phyloP scores from a whole-genome alignment of 2,888 invertebrate genomes.

The Rotaria macrura region DNA sequence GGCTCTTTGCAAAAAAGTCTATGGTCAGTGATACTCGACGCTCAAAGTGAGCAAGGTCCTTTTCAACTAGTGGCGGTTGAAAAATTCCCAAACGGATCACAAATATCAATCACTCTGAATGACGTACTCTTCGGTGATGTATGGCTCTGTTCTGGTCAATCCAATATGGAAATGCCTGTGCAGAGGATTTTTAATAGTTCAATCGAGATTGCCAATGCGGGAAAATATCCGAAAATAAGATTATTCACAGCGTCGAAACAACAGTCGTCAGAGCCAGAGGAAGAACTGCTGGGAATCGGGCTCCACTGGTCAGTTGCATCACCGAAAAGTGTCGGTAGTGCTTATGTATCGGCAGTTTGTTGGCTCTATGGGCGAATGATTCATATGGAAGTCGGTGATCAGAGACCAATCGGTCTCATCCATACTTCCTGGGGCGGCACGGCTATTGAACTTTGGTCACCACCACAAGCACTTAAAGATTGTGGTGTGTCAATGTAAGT shows the following conservation, averaged over 20 bases:
- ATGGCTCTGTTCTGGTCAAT: conserved; percentile 27
- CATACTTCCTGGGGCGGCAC: conserved; percentile 41
- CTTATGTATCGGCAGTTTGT: conserved; percentile 43
- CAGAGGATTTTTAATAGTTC: background rate
- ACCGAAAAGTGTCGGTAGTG: conserved; percentile 25
- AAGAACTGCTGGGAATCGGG: background rate
- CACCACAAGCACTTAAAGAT: conserved; percentile 39
- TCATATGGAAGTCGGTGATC: conserved; percentile 37
- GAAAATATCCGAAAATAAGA: background rate
- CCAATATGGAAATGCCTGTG: conserved; percentile 22
- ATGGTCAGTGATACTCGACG: background rate
- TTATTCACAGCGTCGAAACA: background rate
- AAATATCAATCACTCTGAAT: background rate
- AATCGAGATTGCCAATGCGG: background rate
- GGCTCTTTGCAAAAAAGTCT: background rate
- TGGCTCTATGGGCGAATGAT: conserved; percentile 44
- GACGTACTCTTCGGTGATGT: conserved; percentile 31
- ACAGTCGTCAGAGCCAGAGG: background rate
- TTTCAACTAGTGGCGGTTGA: background rate
- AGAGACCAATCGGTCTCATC: conserved; percentile 42
- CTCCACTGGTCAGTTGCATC: background rate
- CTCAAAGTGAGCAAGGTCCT: background rate
- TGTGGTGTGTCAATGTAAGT: conserved; percentile 36
- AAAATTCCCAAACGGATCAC: background rate
- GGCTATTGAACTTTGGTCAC: conserved; percentile 42